Conservation (phyloP, 2,113 vertebrate species). For the Hippocampus barbouri region DNA sequence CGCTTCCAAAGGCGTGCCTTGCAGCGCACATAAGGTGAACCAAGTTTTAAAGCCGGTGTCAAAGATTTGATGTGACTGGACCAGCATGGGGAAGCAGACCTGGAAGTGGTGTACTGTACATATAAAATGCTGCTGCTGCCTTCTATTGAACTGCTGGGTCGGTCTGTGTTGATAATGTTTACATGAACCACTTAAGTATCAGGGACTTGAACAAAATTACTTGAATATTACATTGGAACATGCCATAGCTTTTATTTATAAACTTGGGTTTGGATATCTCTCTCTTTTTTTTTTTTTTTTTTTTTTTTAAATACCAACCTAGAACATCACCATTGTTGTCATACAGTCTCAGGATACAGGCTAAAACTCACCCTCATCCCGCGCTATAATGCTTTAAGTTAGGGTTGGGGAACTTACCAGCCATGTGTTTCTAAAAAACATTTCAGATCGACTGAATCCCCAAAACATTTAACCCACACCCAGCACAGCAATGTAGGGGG, state of each 20-base stretch:
- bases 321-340: slow-evolving; percentile 44
- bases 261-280: slow-evolving; percentile 19
- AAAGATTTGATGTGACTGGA: slow-evolving; percentile 57
- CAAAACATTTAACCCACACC: slow-evolving; percentile 4
- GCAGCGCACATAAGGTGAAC: neutral
- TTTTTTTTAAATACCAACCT: slow-evolving; percentile 36
- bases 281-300: slow-evolving; percentile 51
- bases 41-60: slow-evolving; percentile 3
- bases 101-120: slow-evolving; percentile 47
- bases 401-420: slow-evolving; percentile 3
- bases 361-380: slow-evolving; percentile 38
- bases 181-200: slow-evolving; percentile 74
- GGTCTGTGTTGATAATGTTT: slow-evolving; percentile 76
- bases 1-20: slow-evolving; percentile 51
- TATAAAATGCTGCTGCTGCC: slow-evolving; percentile 69
- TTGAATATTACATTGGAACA: slow-evolving; percentile 81
- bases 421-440: neutral
- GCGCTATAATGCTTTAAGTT: slow-evolving; percentile 57
- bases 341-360: slow-evolving; percentile 52
- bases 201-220: slow-evolving; percentile 82
- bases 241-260: slow-evolving; percentile 74
- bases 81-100: slow-evolving; percentile 45
- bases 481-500: slow-evolving; percentile 31
- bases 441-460: neutral
- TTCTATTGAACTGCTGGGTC: slow-evolving; percentile 59